Base-by-base conservation (phyloP, 2,113 vertebrate genomes). In the Empidonax traillii region DNA sequence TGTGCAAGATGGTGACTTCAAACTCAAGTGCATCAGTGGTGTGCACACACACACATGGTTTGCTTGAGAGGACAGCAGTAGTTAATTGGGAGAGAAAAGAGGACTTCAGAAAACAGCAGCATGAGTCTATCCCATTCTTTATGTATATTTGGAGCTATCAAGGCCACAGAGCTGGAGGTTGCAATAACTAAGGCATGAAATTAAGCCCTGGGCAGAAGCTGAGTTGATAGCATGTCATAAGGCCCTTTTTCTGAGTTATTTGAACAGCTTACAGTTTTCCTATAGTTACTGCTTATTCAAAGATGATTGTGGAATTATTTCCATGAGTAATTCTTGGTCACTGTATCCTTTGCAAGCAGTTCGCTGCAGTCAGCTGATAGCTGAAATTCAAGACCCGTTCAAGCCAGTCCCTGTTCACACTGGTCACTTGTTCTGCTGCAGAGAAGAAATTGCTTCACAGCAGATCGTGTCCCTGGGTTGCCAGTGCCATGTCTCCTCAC, bases 221-320 rank as follows among this genome's bases (percentile, higher is more conserved):
- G 81, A 89, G 28, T 75, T 63, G 87, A 89, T 92, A 65, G 46
- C 22, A 66, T 66, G 58, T 85, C 81, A 52, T 82, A 89, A 93
- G 69, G 53, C 33, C 24, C 25, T 75, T 81, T 80, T 85, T 53
- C 77, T 72, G 49, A 78, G 30, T 58, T 81, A 56, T 71, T 84
- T 96, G 94, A 91, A 91, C 44, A 66, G 94, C 66, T 93, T 93
- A 92, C 81, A 91, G 37, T 95, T 91, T 95, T 94, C 77, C 87
- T 92, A 62, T 78, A 73, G 71, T 79, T 93, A 93, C 23, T 91
- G 65, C 90, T 93, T 95, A 93, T 91, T 93, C 87, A 87, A 89
- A 96, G 77, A 74, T 82, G 66, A 89, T 73, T 89, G 81, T 89
- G 69, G 86, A 91, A 91, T 94, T 95, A 75, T 92, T 97, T 96